Evolutionary conservation across 2,888 invertebrate species (phyloP), one percentile per base, ranked within the genome.

Genomic region (Tribolium freemani): DNA sequence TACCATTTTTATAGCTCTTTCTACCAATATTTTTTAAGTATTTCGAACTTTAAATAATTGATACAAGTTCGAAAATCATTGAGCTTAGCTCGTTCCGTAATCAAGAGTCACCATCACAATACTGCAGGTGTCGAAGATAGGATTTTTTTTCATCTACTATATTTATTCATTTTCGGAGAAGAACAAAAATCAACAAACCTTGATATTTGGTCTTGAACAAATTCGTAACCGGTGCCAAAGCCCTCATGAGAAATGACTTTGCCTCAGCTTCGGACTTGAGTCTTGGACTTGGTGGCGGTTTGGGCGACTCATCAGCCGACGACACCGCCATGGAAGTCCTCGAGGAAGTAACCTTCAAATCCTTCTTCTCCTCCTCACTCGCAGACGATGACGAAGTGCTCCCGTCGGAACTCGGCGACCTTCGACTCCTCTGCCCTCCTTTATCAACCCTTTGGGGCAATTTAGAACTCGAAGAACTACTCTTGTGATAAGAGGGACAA

Each of bases 171-270:
- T 16, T 16, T 16, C 16, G 16, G 16, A 16, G 2, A 16, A 16
- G 2, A 16, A 16, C 2, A 16, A 26, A 26, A 26, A 26, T 26
- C 5, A 4, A 63, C 30, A 20, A 11, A 63, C 63, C 66, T 64
- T 64, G 63, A 16, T 11, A 16, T 51, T 70, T 74, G 26, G 78
- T 79, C 84, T 91, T 93, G 81, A 94, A 94, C 75, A 93, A 88
- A 86, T 91, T 93, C 13, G 93, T 93, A 4, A 94, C 93, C 0
- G 93, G 93, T 56, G 93, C 93, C 78, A 94, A 85, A 51, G 93
- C 93, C 81, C 93, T 87, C 86, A 93, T 91, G 60, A 94, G 87
- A 83, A 93, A 92, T 21, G 92, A 91, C 84, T 93, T 93, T 0
- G 92, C 92, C 79, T 92, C 91, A 21, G 81, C 78, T 82, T 91